Evolutionary conservation across 2,113 vertebrate genomes (phyloP), one percentile per base, ranked within the genome.

Genomic region (Dipodomys ordii): DNA sequence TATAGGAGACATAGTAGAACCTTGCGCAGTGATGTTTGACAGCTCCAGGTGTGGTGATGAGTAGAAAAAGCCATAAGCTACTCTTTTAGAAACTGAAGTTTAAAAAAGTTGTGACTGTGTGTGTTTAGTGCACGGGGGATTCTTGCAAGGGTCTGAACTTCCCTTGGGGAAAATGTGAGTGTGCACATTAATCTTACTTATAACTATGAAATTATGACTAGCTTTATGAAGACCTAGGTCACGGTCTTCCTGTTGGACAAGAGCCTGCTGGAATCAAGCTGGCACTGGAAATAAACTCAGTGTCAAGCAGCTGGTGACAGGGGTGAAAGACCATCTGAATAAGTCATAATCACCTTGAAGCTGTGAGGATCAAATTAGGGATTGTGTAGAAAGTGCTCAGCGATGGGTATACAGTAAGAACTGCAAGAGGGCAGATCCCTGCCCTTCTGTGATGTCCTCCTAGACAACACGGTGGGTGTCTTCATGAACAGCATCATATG

Each of bases 311-410:
- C 67, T 49, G 49, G 32, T 60, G 60, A 25, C 11, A 6, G 25
- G 0, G 27, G 22, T 15, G 30, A 16, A 23, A 39, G 49, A 60
- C 22, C 1, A 30, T 62, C 62, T 30, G 13, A 25, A 64, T 68
- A n/a, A 2, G 19, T 77, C 46, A 2, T 8, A 18, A 60, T 44
- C 30, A 22, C 4, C 8, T 2, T 7, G 19, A 27, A 23, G 9
- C 28, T 20, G 25, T 69, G 44, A 73, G 16, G 71, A 35, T 77
- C 79, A 39, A 57, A 7, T 18, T 4, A 20, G 27, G 85, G 13
- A 72, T n/a, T 0, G 0, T 25, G 1, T 7, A 2, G 13, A 23
- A 53, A 30, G 64, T 10, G 65, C 35, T 53, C 8, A 0, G 35
- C 10, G 53, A 13, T 68, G 5, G 12, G 35, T 6, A 23, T 12